Conservation (phyloP, 2,888 invertebrate genomes). For the Adelognathus sp. region DNA sequence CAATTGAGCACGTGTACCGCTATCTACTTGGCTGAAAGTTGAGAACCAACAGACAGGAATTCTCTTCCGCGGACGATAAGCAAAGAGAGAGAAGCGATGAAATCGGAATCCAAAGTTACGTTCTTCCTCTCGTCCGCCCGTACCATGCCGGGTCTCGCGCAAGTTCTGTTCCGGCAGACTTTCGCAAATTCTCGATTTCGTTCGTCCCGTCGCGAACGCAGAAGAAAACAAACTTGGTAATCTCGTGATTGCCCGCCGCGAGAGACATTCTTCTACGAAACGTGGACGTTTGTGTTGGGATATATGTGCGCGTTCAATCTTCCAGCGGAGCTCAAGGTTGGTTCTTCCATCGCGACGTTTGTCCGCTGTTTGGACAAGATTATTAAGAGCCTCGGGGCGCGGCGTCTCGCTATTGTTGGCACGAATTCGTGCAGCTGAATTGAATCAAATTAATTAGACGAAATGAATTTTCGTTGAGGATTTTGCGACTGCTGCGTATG, state of each 20-base stretch:
- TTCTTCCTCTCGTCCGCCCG: background rate
- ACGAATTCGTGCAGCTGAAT: background rate
- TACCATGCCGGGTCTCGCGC: background rate
- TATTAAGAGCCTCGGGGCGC: background rate
- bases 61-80: background rate
- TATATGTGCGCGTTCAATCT: background rate
- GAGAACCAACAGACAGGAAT: background rate
- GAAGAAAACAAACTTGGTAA: conserved; percentile 50
- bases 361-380: background rate
- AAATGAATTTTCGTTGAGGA: background rate
- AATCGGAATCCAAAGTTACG: conserved; percentile 9
- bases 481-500: background rate
- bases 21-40: background rate
- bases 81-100: background rate
- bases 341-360: background rate
- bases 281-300: background rate
- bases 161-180: background rate
- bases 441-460: too few relatives aligned
- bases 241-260: conserved; percentile 37
- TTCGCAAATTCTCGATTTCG: conserved; percentile 20
- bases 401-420: background rate
- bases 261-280: conserved; percentile 27
- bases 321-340: too few relatives aligned
- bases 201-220: background rate
- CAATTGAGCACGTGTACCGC: too few relatives aligned